Evolutionary conservation across 2,888 invertebrate species (phyloP), one percentile per base, ranked within the genome.

Genomic region (Caenorhabditis japonica): DNA sequence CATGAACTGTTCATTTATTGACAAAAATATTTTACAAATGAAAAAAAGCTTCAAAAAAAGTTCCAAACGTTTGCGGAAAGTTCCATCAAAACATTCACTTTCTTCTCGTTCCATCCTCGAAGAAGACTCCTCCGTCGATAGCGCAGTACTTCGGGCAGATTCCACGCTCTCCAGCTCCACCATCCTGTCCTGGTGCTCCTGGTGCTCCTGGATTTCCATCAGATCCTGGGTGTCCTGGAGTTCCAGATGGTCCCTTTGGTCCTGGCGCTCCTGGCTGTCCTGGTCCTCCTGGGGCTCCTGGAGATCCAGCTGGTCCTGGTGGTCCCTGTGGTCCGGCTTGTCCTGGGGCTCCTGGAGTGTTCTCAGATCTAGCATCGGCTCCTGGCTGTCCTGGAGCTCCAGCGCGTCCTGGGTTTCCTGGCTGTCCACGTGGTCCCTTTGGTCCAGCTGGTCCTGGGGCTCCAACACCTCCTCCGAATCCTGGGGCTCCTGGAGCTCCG

Each of bases 321-420:
- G 76, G 69, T 49, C 76, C 76, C 12, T 56, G 64, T 47, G 69
- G 72, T 72, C 79, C 79, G 27, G 61, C 55, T 44, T 60, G 64
- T 55, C 82, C 83, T 30, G 78, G 78, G 17, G 71, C 56, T 64
- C 81, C 83, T 19, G 72, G 69, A 4, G 51, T 46, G 17, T 33
- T 17, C 17, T 62, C 39, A n/a, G 47, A 47, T 41, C 58, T 59
- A 41, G 74, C 74, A 27, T 74, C 74, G 15, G 33, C 46, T 75
- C 82, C 82, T 53, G 77, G 79, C 38, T 75, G 77, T 76, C 82
- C 82, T 70, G 76, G 75, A 15, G 60, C 51, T 79, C 82, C 82
- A 2, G 76, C 43, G 47, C 49, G 56, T 76, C 76, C 76, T 58
- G 76, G 72, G 17, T 61, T 21, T 76, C 76, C 76, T 58, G 76